Conservation (phyloP, 2,797 vertebrate species). For the Okamejei kenojei region DNA sequence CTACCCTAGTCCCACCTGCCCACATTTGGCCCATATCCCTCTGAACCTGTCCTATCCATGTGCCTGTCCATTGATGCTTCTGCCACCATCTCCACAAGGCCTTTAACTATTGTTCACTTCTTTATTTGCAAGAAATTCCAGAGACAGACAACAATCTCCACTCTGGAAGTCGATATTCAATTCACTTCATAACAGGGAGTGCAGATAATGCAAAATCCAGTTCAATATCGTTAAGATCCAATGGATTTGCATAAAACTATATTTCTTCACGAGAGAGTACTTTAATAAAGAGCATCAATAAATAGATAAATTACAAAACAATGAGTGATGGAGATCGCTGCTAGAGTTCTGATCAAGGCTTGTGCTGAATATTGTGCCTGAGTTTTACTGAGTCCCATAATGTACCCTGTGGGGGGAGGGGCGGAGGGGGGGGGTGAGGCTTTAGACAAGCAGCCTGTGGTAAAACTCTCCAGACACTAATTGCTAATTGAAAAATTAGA, state of each 20-base stretch:
- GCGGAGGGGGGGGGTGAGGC: neutral
- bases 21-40: too few relatives aligned
- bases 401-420: neutral
- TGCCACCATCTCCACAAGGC: too few relatives aligned
- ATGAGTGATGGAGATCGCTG: neutral
- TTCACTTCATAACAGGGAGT: neutral
- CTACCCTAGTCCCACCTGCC: too few relatives aligned
- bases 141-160: too few relatives aligned
- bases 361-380: neutral
- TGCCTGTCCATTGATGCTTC: neutral
- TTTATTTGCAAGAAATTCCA: too few relatives aligned
- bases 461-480: conserved; percentile 79
- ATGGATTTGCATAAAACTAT: neutral
- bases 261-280: neutral
- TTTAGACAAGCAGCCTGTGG: conserved; percentile 55
- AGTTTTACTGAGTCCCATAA: neutral
- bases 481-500: conserved; percentile 98
- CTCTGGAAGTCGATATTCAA: neutral
- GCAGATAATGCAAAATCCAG: neutral
- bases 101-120: too few relatives aligned
- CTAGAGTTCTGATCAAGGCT: neutral
- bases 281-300: conserved; percentile 1
- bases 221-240: neutral
- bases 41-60: too few relatives aligned
- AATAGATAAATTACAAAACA: neutral